phyloP scores from a whole-genome alignment of 2,888 invertebrate genomes.

The Chloromyia formosa region DNA sequence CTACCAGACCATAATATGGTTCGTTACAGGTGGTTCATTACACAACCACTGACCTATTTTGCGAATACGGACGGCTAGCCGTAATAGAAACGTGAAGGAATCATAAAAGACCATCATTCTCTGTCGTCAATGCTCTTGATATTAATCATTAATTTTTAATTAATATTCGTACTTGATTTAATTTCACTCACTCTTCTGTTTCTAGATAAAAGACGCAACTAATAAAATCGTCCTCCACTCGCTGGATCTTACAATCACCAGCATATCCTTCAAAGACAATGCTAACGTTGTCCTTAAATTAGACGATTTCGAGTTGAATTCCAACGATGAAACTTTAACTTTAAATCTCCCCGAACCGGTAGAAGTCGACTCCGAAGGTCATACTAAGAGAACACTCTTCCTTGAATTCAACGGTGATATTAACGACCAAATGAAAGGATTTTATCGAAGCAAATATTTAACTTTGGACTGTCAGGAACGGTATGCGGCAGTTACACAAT shows the following conservation, averaged over 20 bases:
- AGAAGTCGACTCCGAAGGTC: constrained; percentile 55
- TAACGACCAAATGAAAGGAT: constrained; percentile 94
- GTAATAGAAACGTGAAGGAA: no score
- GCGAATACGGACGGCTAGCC: no score
- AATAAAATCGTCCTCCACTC: constrained; percentile 79
- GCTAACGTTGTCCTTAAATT: constrained; percentile 62
- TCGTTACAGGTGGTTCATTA: no score
- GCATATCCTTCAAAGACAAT: constrained; percentile 67
- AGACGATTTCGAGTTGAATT: constrained; percentile 51
- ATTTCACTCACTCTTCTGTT: no score
- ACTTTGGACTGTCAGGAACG: constrained; percentile 78
- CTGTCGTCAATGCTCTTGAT: no score
- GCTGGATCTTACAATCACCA: constrained; percentile 76
- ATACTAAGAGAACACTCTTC: constrained; percentile 59
- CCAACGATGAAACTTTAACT: constrained; percentile 24
- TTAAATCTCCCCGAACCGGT: constrained; percentile 9
- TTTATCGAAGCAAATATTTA: constrained; percentile 89
- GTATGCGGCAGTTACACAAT: constrained; percentile 90
- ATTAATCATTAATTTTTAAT: no score
- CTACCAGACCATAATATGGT: no score
- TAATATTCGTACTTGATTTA: no score
- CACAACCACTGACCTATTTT: no score
- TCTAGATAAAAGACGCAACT: constrained; percentile 75
- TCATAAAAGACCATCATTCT: no score
- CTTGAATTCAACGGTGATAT: constrained; percentile 61